These are phyloP conservation scores for Temnothorax rugatulus DNA, from an alignment of 2,888 invertebrate species.

Conservation along the genomic window DNA sequence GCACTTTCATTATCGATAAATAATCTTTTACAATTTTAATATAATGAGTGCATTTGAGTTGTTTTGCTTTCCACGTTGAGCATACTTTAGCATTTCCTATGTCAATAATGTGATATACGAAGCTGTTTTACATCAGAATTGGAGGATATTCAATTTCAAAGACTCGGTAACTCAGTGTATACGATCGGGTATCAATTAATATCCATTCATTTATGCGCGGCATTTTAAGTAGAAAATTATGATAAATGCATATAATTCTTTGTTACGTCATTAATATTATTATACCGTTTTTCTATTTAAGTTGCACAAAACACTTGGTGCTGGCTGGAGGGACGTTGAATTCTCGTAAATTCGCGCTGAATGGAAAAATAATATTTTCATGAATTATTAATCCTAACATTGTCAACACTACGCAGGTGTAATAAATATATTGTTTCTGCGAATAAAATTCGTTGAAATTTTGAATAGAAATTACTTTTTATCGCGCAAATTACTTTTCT, in stretches of 20 bases:
- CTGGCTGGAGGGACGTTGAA: background rate
- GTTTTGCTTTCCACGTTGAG: background rate
- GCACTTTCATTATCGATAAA: background rate
- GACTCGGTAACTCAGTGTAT: background rate
- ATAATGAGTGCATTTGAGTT: background rate
- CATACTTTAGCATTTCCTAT: background rate
- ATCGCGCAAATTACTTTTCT: background rate
- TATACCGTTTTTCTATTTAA: background rate
- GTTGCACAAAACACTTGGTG: background rate
- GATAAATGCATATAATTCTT: background rate
- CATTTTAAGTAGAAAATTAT: slow-evolving; percentile 7
- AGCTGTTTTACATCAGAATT: background rate
- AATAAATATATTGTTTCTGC: slow-evolving; percentile 6
- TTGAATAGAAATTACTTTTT: background rate
- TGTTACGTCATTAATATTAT: slow-evolving; percentile 5
- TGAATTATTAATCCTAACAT: slow-evolving; percentile 2
- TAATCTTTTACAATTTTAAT: slow-evolving; percentile 10
- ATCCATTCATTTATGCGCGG: background rate
- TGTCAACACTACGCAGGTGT: background rate
- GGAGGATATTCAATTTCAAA: slow-evolving; percentile 35
- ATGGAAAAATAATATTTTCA: slow-evolving; percentile 4
- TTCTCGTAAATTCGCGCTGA: background rate
- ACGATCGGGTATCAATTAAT: background rate
- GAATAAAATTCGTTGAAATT: background rate
- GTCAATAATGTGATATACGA: background rate